Conservation (phyloP, 2,797 vertebrate genomes). For the Melanotaenia trifasciata region DNA sequence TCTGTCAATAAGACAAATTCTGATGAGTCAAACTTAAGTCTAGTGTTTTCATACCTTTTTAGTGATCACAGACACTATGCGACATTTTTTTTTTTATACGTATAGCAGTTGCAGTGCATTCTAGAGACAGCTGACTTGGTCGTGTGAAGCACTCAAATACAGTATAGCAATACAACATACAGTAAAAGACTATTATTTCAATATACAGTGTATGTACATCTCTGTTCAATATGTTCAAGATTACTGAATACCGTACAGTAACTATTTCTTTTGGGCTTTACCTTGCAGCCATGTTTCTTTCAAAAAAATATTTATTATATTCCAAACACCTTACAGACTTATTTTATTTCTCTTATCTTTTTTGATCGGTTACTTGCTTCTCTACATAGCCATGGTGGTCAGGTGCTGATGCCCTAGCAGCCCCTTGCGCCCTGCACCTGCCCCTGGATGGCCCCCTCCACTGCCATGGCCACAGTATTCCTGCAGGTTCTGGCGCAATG, state of each 20-base stretch:
- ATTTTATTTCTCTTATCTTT: slow-evolving; percentile 26
- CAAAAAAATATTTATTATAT: slow-evolving; percentile 59
- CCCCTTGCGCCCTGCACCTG: slow-evolving; percentile 87
- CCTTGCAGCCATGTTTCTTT: slow-evolving; percentile 47
- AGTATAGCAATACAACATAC: slow-evolving; percentile 75
- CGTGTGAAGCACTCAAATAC: slow-evolving; percentile 71
- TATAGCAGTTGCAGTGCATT: slow-evolving; percentile 74
- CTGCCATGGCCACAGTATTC: slow-evolving; percentile 89
- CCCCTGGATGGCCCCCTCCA: slow-evolving; percentile 80
- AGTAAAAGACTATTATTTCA: slow-evolving; percentile 76
- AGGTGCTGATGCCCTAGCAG: slow-evolving; percentile 92
- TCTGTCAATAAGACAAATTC: slow-evolving; percentile 48
- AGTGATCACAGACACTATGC: slow-evolving; percentile 63
- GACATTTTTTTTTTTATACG: slow-evolving; percentile 50
- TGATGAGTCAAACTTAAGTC: slow-evolving; percentile 43
- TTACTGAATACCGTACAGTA: slow-evolving; percentile 35
- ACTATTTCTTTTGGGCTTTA: slow-evolving; percentile 52
- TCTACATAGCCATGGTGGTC: slow-evolving; percentile 93
- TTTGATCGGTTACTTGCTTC: slow-evolving; percentile 21
- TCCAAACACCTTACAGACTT: slow-evolving; percentile 55
- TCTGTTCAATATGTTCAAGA: slow-evolving; percentile 71
- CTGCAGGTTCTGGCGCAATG: slow-evolving; percentile 91
- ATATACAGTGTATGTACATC: slow-evolving; percentile 84
- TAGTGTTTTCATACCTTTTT: slow-evolving; percentile 52
- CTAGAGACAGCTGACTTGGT: slow-evolving; percentile 74